Base-by-base conservation (phyloP, 2,888 invertebrate genomes). In the Euspilapteryx auroguttella region DNA sequence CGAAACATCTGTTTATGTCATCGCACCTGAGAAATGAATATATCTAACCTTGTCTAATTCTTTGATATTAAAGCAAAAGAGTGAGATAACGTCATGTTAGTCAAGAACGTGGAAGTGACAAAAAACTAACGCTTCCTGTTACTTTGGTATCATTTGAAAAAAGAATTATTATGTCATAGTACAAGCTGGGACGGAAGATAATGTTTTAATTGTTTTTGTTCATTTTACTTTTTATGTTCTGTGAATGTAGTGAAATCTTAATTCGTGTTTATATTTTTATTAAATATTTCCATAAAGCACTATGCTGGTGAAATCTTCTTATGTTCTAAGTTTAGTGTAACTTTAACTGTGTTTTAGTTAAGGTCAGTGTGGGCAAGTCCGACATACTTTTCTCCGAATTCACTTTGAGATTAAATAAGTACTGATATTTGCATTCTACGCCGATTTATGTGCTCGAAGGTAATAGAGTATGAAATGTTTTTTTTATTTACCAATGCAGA, bases 121-220 rank as follows among this genome's bases (percentile, higher is more conserved):
- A 75, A 73, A 73, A 75, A 71, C 62, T 61, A 55, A 45, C 47
- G 68, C 68, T 75, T 75, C 73, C 75, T 75, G 75, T 75, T 71
- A 71, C 71, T 75, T 71, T 71, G 54, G 65, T 68, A 73, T 73
- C 64, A 69, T 71, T 69, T 64, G 65, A 65, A 73, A 69, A 68
- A 64, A 63, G 63, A 69, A 66, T 71, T 65, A 59, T 55, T 57
- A 41, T 51, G 34, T 27, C 31, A 35, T 35, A 59, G 68, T 61
- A 62, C 38, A 57, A 13, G 37, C 24, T 20, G 31, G 9, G 14
- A 9, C 12, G 3, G 2, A 25, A 55, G 54, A 62, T 39, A 26
- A 35, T 36, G 34, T 14, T 14, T 7, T 24, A 10, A 21, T 28
- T 32, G 20, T 21, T 12, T 24, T 26, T 28, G 2, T 9, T 11